phyloP scores from a whole-genome alignment of 2,797 vertebrate genomes.

The Pteropus rufus region DNA sequence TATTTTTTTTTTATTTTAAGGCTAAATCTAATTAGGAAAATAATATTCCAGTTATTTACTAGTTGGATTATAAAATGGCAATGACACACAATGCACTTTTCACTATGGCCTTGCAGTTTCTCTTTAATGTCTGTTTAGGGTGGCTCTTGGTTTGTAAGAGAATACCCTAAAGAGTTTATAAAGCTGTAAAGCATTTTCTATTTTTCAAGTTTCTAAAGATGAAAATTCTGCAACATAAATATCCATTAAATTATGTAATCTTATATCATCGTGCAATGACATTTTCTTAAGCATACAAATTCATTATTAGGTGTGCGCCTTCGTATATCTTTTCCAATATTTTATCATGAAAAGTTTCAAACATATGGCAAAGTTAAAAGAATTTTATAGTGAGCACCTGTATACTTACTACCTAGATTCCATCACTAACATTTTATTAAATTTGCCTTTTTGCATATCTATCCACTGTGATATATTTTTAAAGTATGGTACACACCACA shows the following conservation, averaged over 20 bases:
- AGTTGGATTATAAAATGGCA: neutral
- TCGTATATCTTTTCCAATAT: neutral
- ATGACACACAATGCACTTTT: neutral
- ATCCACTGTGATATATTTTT: neutral
- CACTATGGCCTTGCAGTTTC: neutral
- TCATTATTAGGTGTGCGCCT: neutral
- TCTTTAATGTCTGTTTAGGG: neutral
- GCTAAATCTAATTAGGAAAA: neutral
- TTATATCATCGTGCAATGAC: neutral
- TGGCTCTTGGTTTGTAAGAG: neutral
- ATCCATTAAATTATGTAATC: neutral
- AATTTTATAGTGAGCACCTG: constrained; percentile 11
- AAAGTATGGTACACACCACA: neutral
- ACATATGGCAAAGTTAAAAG: neutral
- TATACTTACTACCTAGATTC: neutral
- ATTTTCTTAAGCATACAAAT: constrained; percentile 10
- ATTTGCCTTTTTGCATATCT: neutral
- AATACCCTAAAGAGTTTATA: neutral
- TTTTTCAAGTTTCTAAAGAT: neutral
- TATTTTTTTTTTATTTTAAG: neutral
- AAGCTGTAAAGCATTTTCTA: neutral
- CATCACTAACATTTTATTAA: neutral
- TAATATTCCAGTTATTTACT: neutral
- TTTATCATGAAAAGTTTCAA: neutral
- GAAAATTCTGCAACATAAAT: neutral